Percentiles rank a stretch among this genome's conserved stretches.
These are phyloP conservation scores for Aricia artaxerxes DNA, from an alignment of 2,888 invertebrate genomes.

Conservation along the genomic window DNA sequence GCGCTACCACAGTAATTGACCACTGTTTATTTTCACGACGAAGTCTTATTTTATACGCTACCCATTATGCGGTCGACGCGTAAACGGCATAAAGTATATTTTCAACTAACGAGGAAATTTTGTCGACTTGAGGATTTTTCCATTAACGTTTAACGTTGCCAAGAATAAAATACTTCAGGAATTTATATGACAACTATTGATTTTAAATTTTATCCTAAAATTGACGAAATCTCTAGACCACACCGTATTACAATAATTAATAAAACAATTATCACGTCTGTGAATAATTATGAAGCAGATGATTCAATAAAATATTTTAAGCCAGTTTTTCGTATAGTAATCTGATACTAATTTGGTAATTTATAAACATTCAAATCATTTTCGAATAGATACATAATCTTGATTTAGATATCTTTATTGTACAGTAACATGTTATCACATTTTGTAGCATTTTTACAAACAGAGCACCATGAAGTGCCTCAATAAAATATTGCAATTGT, in stretches of 20 bases:
- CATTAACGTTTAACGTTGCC: background rate
- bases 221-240: too few relatives aligned
- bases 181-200: too few relatives aligned
- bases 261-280: background rate
- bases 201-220: too few relatives aligned
- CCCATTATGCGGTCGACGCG: slow-evolving; percentile 56
- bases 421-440: background rate
- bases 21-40: slow-evolving; percentile 75
- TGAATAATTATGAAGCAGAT: background rate
- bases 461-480: slow-evolving; percentile 42
- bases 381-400: background rate
- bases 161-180: background rate
- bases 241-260: background rate
- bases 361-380: background rate
- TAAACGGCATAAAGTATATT: slow-evolving; percentile 50
- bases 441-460: slow-evolving; percentile 26
- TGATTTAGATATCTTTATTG: background rate
- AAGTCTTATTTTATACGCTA: slow-evolving; percentile 69
- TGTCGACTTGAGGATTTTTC: slow-evolving; percentile 35
- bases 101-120: slow-evolving; percentile 51
- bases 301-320: slow-evolving; percentile 40
- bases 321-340: background rate
- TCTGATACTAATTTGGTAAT: background rate
- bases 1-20: slow-evolving; percentile 76
- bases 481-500: slow-evolving; percentile 36